Evolutionary conservation across 2,113 vertebrate genomes (phyloP).

Genomic region (Vulpes ferrilata): DNA sequence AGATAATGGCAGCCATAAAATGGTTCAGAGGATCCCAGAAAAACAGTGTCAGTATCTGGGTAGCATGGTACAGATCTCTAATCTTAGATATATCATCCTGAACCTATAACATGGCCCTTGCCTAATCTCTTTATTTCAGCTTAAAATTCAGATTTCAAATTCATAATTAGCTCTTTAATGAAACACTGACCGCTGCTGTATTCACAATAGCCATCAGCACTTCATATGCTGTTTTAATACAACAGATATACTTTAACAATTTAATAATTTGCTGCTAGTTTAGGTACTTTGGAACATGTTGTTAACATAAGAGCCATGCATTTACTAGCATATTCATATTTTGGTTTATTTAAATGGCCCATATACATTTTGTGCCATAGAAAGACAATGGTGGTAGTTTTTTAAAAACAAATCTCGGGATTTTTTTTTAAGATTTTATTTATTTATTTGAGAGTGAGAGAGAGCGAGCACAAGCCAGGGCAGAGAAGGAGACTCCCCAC

Average conservation of each 20-base stretch:
- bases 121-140: neutral
- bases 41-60: neutral
- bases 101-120: neutral
- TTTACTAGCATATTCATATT: conserved; percentile 35
- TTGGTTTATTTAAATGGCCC: neutral
- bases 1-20: conserved; percentile 26
- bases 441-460: no score
- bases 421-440: neutral
- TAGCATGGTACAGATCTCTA: neutral
- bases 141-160: conserved; percentile 48
- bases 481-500: no score
- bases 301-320: neutral
- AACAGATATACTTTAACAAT: neutral
- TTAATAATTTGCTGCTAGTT: conserved; percentile 19
- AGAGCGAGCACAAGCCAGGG: no score
- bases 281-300: neutral
- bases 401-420: neutral
- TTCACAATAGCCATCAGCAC: neutral
- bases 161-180: neutral
- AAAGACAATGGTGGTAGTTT: neutral
- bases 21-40: neutral
- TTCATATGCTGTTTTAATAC: neutral
- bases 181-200: neutral
- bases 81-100: neutral
- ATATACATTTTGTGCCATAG: neutral